Conservation (phyloP, 2,888 invertebrate species). For the Meliscaeva auricollis region DNA sequence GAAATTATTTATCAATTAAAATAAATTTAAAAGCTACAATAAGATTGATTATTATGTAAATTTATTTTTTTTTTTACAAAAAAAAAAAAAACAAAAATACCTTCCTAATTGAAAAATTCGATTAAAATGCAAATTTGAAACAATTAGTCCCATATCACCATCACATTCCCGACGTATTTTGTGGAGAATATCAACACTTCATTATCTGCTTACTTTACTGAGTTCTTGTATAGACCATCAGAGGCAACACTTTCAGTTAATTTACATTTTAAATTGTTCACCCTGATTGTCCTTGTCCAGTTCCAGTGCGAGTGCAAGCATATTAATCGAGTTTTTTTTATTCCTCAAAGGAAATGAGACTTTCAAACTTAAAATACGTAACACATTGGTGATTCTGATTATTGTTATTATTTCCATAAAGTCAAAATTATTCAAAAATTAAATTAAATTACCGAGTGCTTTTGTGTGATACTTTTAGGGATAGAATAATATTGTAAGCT, state of each 20-base stretch:
- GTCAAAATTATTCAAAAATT: neutral
- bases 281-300: neutral
- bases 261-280: slow-evolving; percentile 25
- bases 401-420: slow-evolving; percentile 1
- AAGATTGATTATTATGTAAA: neutral
- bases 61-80: neutral
- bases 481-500: no score
- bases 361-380: neutral
- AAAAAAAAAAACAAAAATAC: neutral
- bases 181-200: neutral
- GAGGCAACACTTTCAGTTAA: slow-evolving; percentile 1
- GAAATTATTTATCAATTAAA: no score
- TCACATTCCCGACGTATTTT: neutral
- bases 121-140: slow-evolving; percentile 14
- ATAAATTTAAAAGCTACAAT: no score
- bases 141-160: neutral
- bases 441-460: neutral
- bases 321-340: neutral
- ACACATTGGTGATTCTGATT: neutral
- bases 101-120: slow-evolving; percentile 2
- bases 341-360: slow-evolving; percentile 22
- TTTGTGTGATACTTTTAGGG: no score
- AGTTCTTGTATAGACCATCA: neutral
- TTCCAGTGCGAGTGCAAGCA: neutral
- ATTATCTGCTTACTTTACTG: neutral